These are phyloP conservation scores for Actenoides lindsayi DNA, from an alignment of 2,113 vertebrate genomes.

Conservation along the genomic window DNA sequence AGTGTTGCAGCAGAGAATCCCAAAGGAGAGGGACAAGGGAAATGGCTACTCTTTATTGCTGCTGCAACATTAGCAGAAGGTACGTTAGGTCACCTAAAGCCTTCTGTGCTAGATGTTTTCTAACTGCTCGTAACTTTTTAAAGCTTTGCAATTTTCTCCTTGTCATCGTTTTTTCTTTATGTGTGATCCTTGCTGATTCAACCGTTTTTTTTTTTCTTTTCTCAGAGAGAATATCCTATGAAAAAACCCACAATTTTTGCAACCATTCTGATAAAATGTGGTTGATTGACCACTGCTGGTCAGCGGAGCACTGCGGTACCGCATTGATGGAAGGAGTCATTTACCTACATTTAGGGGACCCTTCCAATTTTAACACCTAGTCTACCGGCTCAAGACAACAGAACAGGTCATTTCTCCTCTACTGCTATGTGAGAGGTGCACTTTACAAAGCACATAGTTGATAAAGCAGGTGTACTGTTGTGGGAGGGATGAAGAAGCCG, in stretches of 20 bases:
- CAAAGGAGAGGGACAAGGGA: neutral
- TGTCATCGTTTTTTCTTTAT: conserved; percentile 40
- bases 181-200: neutral
- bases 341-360: neutral
- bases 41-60: conserved; percentile 23
- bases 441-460: neutral
- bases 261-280: neutral
- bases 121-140: conserved; percentile 1
- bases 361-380: neutral
- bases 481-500: neutral
- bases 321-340: neutral
- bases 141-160: conserved; percentile 42
- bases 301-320: neutral
- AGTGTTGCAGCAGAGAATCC: neutral
- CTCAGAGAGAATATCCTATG: neutral
- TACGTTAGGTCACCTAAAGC: conserved; percentile 14
- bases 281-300: neutral
- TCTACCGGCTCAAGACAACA: neutral
- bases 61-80: conserved; percentile 4
- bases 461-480: neutral
- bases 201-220: neutral
- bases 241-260: neutral
- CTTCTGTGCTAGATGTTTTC: neutral
- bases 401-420: neutral
- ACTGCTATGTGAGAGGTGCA: neutral